Base-by-base conservation (phyloP, 2,888 invertebrate species). In the Hirtodrosophila trivittata region DNA sequence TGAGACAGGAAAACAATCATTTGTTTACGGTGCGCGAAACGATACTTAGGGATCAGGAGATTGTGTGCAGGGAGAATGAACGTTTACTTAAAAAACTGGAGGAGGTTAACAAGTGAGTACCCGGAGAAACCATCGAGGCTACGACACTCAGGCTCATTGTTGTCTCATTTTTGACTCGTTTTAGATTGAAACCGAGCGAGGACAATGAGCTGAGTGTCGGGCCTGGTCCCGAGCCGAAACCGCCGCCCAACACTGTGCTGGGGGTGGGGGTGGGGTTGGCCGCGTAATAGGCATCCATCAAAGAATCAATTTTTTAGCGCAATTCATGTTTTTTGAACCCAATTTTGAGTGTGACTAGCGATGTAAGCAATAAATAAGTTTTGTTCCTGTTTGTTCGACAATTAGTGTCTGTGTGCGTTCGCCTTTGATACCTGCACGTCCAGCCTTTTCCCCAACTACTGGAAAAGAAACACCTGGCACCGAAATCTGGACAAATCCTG, bases 11-110 rank as follows among this genome's bases (percentile, higher is more conserved):
- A 91, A 98, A 97, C 90, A 93, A 94, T 1, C 97, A 98, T 75
- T 91, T 98, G 50, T 97, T 94, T 91, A 93, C 93, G 28, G 93
- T 95, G 0, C 92, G 96, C 42, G 97, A 97, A 88, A 93, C 95
- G 69, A 92, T 97, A 63, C 92, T 97, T 69, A 91, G 97, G 8
- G 98, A 98, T 89, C 97, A 97, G 89, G 97, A 98, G 89, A 90
- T 96, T 30, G 94, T 98, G 21, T 97, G 96, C 86, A 92, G 96
- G 52, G 98, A 98, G 90, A 98, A 98, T 86, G 98, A 98, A 89
- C 92, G 96, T 49, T 92, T 98, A 60, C 91, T 96, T 50, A 96
- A 95, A 90, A 97, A 97, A 90, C 91, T 98, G 50, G 97, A 97
- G 89, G 96, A 96, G 90, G 95, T 96, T 57, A 96, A 96, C 91